Base-by-base conservation (phyloP, 1,140 invertebrate genomes). In the Euborellia annulipes region DNA sequence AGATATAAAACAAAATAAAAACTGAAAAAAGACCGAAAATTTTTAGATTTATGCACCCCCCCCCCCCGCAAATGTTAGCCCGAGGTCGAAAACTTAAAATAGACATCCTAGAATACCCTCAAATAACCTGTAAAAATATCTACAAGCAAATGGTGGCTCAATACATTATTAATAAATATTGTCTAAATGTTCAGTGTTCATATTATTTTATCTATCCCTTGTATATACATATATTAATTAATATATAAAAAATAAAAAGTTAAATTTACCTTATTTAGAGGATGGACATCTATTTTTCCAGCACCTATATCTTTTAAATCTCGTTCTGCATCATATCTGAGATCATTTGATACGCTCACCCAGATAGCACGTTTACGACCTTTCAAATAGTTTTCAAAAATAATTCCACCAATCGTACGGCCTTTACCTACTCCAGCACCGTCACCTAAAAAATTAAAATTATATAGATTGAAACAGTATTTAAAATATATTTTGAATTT, bases 361-460 rank as follows among this genome's bases (percentile, higher is more conserved):
- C 94, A 99, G 48, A 99, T 76, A 2, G 95, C 84, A 55, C 87
- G 79, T 66, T 94, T 97, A 40, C 94, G 67, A 0, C 90, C 88
- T 56, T 84, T 83, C 20, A 95, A 58, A 59, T 91, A 98, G 65
- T 99, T 99, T 69, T 99, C 96, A 66, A 80, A 95, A 54, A 99
- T 98, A 30, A 98, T 86, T 32, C 94, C 94, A 3, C 90, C 94
- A 53, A 99, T 92, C 2, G 95, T 99, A 50, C 96, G 74, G 36
- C 96, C 96, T 69, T 99, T 99, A 36, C 96, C 96, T 18, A 99
- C 95, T 62, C 95, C 96, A 52, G 96, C 95, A 50, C 96, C 96
- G 67, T 99, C 95, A 54, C 91, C 89, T 83, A 52, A 2, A 52
- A 52, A 47, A 21, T 49, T 52, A 43, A 52, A 50, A 60, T 49